phyloP scores from a whole-genome alignment of 1,140 invertebrate species.

The Ceratoteleas bidentatus region DNA sequence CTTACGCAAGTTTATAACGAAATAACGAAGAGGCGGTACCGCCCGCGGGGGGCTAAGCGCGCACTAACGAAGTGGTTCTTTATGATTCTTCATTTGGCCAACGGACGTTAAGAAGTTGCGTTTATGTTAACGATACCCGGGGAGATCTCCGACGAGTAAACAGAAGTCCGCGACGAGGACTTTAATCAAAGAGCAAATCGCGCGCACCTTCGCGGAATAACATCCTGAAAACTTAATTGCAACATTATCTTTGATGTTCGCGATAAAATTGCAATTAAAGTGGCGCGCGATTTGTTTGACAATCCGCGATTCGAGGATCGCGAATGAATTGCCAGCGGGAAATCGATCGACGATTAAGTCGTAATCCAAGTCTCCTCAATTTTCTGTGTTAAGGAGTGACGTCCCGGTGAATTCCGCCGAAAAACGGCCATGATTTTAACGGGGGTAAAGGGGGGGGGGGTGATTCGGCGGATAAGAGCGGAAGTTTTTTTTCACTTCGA shows the following conservation, averaged over 20 bases:
- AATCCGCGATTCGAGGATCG: neutral
- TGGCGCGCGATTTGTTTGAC: neutral
- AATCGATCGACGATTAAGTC: neutral
- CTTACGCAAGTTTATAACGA: slow-evolving; percentile 27
- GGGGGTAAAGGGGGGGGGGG: neutral
- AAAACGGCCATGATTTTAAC: neutral
- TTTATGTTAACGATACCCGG: slow-evolving; percentile 32
- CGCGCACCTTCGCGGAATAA: slow-evolving; percentile 8
- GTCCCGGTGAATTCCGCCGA: neutral
- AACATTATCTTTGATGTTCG: slow-evolving; percentile 11
- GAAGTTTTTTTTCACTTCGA: too few species aligned
- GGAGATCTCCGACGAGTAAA: slow-evolving; percentile 18
- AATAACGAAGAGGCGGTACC: slow-evolving; percentile 11
- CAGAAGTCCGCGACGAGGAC: slow-evolving; percentile 17
- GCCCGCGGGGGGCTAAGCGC: too few species aligned
- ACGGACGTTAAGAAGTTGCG: slow-evolving; percentile 20
- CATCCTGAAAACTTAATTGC: slow-evolving; percentile 14
- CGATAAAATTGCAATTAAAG: neutral
- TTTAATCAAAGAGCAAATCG: slow-evolving; percentile 37
- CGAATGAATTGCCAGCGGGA: neutral
- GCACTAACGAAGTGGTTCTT: slow-evolving; percentile 3
- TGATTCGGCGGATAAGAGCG: slow-evolving; percentile 25
- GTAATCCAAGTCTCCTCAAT: neutral
- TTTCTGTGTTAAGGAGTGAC: neutral
- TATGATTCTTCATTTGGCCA: slow-evolving; percentile 23